Conservation (phyloP, 2,888 invertebrate species). For the Pandemis corylana region DNA sequence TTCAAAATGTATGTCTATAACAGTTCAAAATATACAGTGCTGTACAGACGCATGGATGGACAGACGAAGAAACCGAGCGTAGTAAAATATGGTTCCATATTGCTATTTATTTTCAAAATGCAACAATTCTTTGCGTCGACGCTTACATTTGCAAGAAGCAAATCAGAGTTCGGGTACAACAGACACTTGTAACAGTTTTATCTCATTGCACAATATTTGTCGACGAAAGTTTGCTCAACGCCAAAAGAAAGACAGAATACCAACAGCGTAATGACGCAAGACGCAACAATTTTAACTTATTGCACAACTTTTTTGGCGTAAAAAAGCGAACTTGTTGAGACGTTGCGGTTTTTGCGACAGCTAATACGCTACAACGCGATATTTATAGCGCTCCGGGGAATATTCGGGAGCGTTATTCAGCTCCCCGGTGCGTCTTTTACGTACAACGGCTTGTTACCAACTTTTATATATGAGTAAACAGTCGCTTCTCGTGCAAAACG, state of each 20-base stretch:
- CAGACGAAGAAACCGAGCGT: too few species aligned
- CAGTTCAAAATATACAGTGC: too few species aligned
- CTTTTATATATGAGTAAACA: slow-evolving; percentile 60
- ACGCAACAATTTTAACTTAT: slow-evolving; percentile 37
- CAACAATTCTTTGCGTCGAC: too few species aligned
- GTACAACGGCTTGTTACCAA: slow-evolving; percentile 54
- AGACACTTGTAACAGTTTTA: background rate
- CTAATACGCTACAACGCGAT: slow-evolving; percentile 57
- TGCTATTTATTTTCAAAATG: too few species aligned
- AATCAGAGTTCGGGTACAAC: background rate
- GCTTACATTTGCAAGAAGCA: too few species aligned
- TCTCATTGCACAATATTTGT: too few species aligned
- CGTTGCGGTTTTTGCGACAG: slow-evolving; percentile 60
- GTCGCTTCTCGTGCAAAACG: slow-evolving; percentile 46
- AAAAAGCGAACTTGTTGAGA: slow-evolving; percentile 48
- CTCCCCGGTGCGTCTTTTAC: slow-evolving; percentile 68
- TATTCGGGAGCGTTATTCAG: slow-evolving; percentile 59
- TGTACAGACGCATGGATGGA: too few species aligned
- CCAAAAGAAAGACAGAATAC: slow-evolving; percentile 7
- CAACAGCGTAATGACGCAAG: slow-evolving; percentile 16
- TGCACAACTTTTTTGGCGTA: slow-evolving; percentile 39
- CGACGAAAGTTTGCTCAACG: background rate
- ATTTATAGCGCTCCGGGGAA: slow-evolving; percentile 73
- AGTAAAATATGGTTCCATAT: too few species aligned
- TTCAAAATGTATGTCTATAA: too few species aligned